Base-by-base conservation (phyloP, 1,140 invertebrate genomes). In the Artemia franciscana region DNA sequence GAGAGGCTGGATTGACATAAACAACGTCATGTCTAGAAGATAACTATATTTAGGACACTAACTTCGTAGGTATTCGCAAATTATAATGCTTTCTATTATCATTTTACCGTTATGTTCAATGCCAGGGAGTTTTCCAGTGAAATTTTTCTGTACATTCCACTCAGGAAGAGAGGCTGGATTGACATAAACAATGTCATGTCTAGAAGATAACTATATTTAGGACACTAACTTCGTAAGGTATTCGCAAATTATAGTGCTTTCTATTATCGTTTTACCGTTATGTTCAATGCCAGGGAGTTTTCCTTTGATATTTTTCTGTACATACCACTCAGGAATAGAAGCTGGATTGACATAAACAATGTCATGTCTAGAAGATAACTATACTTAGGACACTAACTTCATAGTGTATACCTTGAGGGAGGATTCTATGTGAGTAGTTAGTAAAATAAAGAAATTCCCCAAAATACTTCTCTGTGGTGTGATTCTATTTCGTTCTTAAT, bases 91-190 rank as follows among this genome's bases (percentile, higher is more conserved):
- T 71, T 93, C 89, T 63, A 81, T 86, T 4, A 80, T 75, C 21
- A 72, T 72, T 23, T 84, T 78, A 26, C 81, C 80, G 39, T 78
- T 78, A 18, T 51, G 12, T 73, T 90, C 85, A 30, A 94, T 67
- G 9, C 84, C 80, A 27, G 91, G 91, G 3, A 93, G 86, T 77
- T 88, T 86, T 66, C 84, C 84, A 12, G 79, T 73, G 4, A 79
- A 81, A 72, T 80, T 87, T 73, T 80, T 84, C 57, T 78, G 77
- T 51, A 79, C 71, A 1, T 79, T 74, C 90, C 90, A 93, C 62
- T 90, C 85, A 0, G 91, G 90, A 73, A 92, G 91, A 5, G 82
- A 75, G 24, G 78, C 79, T 59, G 92, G 73, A 74, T 93, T 83
- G 25, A 93, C 78, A 69, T 88, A 87, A 4, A 91, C 81, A n/a